Base-by-base conservation (phyloP, 2,888 invertebrate species). In the Pyrocoelia pectoralis region DNA sequence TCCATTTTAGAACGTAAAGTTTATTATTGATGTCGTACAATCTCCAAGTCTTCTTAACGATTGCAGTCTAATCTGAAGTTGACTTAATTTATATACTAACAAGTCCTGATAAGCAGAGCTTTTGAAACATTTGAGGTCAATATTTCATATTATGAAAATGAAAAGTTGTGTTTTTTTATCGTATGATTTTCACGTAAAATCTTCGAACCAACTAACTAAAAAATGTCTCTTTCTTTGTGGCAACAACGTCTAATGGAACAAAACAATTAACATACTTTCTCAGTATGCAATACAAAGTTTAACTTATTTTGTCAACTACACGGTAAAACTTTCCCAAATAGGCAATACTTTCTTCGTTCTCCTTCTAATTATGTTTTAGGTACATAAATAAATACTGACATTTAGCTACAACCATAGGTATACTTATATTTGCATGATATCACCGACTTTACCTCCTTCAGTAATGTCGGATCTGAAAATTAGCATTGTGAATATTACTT, bases 51-150 rank as follows among this genome's bases (percentile, higher is more conserved):
- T 46, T 46, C 15, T 13, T 18, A 17, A 46, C 46, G 17, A 46
- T 46, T 46, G 4, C 5, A 17, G 46, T 46, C 17, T 17, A n/a
- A 46, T 17, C 43, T 18, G n/a, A 15, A 46, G 46, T 17, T 18
- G 15, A 18, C 6, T 46, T 46, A 15, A 46, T 46, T 46, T 46
- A 46, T 50, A 64, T 41, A 53, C 18, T 14, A 29, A 6, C 8
- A 33, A 33, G 2, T 2, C 33, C 33, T 41, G 54, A 60, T 59
- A 59, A 59, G 59, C 29, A 24, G 14, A 19, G 52, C 59, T 24
- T 53, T 51, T 58, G 24, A 48, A 40, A 59, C 57, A 58, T 58
- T 50, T 58, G 51, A 59, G 63, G 63, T 63, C 63, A 63, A 63
- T 55, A 64, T 56, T 43, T 55, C 41, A 48, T 48, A 52, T 55